Evolutionary conservation across 2,888 invertebrate genomes (phyloP).

Genomic region (Tridacna crocea): DNA sequence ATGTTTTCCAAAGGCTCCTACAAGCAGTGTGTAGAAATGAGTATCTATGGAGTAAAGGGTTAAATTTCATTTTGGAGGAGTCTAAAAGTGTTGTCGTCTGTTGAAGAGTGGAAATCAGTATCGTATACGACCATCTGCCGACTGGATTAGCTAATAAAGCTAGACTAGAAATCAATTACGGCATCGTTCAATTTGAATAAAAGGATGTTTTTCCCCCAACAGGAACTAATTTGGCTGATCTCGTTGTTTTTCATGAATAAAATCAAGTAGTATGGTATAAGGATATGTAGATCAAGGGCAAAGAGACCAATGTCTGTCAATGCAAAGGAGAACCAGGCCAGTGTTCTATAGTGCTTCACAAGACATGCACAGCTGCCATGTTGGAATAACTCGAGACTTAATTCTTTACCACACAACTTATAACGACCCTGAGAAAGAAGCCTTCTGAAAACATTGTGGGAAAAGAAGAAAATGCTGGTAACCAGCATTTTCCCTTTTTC

Average conservation of each 20-base stretch:
- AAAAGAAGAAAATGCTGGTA: too few relatives aligned
- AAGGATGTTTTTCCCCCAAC: slow-evolving; percentile 9
- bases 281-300: neutral
- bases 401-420: too few relatives aligned
- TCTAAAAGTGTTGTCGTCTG: neutral
- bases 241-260: slow-evolving; percentile 28
- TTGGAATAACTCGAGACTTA: too few relatives aligned
- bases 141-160: slow-evolving; percentile 5
- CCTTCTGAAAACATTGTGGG: too few relatives aligned
- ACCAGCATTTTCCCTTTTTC: too few relatives aligned
- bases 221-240: slow-evolving; percentile 12
- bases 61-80: neutral
- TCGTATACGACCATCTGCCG: slow-evolving; percentile 3
- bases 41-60: too few relatives aligned
- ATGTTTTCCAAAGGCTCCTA: too few relatives aligned
- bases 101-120: neutral
- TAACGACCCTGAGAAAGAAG: neutral
- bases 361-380: too few relatives aligned
- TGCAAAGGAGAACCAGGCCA: neutral
- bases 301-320: neutral
- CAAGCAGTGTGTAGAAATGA: too few relatives aligned
- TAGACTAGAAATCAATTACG: slow-evolving; percentile 18
- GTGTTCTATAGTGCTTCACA: neutral
- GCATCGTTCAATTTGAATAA: slow-evolving; percentile 19
- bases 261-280: neutral